Base-by-base conservation (phyloP, 92 coral and sea anemone genomes). In the Diadumene lineata region DNA sequence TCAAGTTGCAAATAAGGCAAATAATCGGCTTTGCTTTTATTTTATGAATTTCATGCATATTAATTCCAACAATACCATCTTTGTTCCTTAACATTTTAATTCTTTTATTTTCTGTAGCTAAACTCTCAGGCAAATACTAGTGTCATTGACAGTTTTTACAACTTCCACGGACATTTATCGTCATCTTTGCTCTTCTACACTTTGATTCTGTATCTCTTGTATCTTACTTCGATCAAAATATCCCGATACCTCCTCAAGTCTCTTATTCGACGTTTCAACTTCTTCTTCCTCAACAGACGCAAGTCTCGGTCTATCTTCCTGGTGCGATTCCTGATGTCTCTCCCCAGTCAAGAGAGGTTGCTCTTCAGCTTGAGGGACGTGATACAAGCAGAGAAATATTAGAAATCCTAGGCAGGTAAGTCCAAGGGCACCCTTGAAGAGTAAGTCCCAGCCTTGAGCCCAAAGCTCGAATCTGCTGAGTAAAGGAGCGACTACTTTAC, bases 401-500 rank as follows among this genome's bases (percentile, higher is more conserved):
- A 76, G 28, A 32, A 79, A 28, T 13, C 86, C 88, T 13, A 83
- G 17, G 2, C 73, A 60, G 10, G 86, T 78, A 13, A 87, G 24
- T 13, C 68, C 74, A 16, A 55, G 72, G 17, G 92, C 34, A 1
- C 79, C 86, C 62, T 70, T 69, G 74, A 87, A 87, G 0, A 87
- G 75, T 21, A 84, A 60, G 30, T 87, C 86, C 92, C 92, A 87
- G 13, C 92, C 92, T 55, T 87, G 92, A 18, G 80, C 76, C 7
- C 26, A 50, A 1, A 79, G 46, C 85, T 83, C 88, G 1, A 82
- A 82, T 57, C 66, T 87, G 43, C 80, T 73, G 30, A 87, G 73
- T 8, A 87, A 83, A 0, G 92, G 92, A 3, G 92, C 92, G 25
- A 87, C 48, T 34, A 87, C 92, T 64, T 87, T 87, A 1, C 92